A percentile compares a stretch with the other conserved stretches of the same genome.
phyloP scores from a whole-genome alignment of 53 echinoderm and acorn worm species.

The Arbacia lixula region DNA sequence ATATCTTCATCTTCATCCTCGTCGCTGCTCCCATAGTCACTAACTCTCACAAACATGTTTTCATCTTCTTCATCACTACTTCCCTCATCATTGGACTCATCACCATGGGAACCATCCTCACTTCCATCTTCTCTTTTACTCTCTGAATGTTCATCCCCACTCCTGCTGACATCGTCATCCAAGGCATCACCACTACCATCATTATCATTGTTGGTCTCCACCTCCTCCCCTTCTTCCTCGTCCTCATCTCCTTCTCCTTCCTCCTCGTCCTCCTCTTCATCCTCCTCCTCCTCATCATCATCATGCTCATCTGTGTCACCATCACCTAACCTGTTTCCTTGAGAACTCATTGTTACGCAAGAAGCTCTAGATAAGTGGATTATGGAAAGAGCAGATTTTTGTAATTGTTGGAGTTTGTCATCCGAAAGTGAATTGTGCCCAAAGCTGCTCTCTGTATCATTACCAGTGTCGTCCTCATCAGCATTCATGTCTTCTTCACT shows the following conservation, averaged over 20 bases:
- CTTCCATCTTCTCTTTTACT: background rate
- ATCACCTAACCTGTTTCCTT: conserved; percentile 9
- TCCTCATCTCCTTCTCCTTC: conserved; percentile 33
- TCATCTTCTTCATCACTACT: background rate
- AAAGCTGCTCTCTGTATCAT: background rate
- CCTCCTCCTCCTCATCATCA: background rate
- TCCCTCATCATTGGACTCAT: background rate
- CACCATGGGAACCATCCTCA: background rate
- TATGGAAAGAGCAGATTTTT: conserved; percentile 6
- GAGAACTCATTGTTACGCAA: conserved; percentile 9
- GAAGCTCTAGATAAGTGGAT: conserved; percentile 34
- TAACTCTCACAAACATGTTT: conserved; percentile 5
- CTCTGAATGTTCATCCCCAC: background rate
- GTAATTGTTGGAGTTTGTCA: conserved; percentile 27
- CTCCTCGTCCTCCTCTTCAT: conserved; percentile 4
- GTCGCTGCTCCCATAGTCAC: conserved; percentile 27
- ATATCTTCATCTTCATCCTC: conserved; percentile 38
- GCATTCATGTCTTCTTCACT: background rate
- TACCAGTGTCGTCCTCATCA: background rate
- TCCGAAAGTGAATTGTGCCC: background rate
- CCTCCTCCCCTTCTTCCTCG: background rate
- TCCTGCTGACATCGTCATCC: background rate
- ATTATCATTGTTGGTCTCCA: background rate
- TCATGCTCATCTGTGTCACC: conserved; percentile 34
- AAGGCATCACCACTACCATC: background rate